Conservation (phyloP, 2,888 invertebrate genomes). For the Drosophila cognata region DNA sequence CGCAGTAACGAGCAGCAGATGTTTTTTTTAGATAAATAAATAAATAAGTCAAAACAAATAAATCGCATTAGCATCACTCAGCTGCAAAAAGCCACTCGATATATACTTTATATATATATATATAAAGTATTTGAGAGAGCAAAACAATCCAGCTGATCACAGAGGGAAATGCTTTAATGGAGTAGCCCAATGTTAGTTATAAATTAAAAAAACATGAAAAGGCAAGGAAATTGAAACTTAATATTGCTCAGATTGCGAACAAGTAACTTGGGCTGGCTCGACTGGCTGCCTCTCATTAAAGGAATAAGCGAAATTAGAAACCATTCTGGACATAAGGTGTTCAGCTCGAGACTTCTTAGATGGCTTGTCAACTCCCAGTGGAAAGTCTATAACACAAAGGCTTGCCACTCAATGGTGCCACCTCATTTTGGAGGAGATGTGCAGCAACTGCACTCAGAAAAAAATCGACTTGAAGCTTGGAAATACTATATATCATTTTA, state of each 20-base stretch:
- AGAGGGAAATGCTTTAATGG: neutral
- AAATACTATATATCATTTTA: neutral
- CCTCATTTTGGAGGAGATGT: neutral
- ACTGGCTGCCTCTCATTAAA: neutral
- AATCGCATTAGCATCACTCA: conserved; percentile 7
- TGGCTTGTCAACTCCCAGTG: neutral
- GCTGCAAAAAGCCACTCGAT: neutral
- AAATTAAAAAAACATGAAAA: neutral
- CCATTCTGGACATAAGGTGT: neutral
- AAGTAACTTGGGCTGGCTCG: neutral
- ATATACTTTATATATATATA: neutral
- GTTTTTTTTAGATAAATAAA: conserved; percentile 13
- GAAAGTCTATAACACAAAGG: neutral
- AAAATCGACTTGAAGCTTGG: neutral
- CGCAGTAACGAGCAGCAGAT: neutral
- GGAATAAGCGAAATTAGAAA: neutral
- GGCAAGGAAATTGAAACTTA: neutral
- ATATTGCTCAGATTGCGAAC: neutral
- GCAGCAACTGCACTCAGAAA: neutral
- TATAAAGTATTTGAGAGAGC: neutral
- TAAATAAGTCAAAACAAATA: conserved; percentile 9
- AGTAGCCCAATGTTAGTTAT: neutral
- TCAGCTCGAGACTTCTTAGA: neutral
- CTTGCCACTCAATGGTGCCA: neutral
- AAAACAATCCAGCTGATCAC: neutral